phyloP scores from a whole-genome alignment of 1,140 invertebrate genomes.

The Diorhabda sublineata region DNA sequence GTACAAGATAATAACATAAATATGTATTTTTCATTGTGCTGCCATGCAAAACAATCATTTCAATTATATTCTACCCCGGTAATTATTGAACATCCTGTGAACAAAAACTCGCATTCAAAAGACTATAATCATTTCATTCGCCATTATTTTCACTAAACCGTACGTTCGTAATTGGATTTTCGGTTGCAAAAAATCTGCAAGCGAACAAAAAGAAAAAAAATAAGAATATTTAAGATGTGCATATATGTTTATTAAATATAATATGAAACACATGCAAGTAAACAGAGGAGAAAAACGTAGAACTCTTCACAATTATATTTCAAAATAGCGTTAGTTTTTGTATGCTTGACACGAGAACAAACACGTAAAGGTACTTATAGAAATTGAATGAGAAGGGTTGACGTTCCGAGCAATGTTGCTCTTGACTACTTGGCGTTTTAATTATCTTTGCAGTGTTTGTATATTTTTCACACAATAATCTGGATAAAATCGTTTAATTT shows the following conservation, averaged over 20 bases:
- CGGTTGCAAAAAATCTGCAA: not conserved
- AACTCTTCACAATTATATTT: too few relatives aligned
- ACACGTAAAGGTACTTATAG: too few relatives aligned
- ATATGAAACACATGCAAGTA: not conserved
- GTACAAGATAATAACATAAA: not conserved
- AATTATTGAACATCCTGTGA: constrained; percentile 2
- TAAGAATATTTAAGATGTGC: not conserved
- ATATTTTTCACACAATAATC: not conserved
- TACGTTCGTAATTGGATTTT: not conserved
- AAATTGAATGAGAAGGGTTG: not conserved
- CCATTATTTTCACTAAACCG: not conserved
- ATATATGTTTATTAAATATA: not conserved
- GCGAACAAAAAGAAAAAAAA: not conserved
- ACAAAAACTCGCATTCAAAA: constrained; percentile 2
- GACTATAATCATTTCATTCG: not conserved
- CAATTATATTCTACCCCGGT: constrained; percentile 2
- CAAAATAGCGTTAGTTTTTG: too few relatives aligned
- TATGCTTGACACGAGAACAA: too few relatives aligned
- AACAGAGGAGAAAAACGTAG: not conserved
- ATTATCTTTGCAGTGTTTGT: not conserved
- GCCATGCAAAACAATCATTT: constrained; percentile 2
- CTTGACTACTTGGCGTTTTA: constrained; percentile 1
- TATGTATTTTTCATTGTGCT: not conserved
- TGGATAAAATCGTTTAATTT: too few relatives aligned
- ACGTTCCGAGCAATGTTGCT: not conserved